Base-by-base conservation (phyloP, 2,888 invertebrate genomes). In the Daptonema setosum region DNA sequence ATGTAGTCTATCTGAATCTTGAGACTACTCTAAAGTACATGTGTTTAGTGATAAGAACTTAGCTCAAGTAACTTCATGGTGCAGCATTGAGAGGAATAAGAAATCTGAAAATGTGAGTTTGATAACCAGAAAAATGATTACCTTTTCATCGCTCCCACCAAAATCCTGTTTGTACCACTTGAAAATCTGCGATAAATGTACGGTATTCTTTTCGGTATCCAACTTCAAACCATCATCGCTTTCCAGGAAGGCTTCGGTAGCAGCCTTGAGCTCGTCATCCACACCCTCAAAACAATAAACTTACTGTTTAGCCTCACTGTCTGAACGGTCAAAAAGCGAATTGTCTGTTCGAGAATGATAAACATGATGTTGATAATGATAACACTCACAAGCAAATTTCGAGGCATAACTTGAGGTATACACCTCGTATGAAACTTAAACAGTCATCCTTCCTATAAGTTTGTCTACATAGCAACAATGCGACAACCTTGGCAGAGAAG, bases 81-180 rank as follows among this genome's bases (percentile, higher is more conserved):
- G n/a, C n/a, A n/a, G n/a, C n/a, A n/a, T 17, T 25, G 26, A 28
- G 25, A 5, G 8, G 28, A 8, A 2, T 25, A 17, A 11, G 2
- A 17, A 17, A 17, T 51, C 11, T 5, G 2, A 3, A 24, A 2
- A 25, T 11, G 5, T 25, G 5, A 5, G 3, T 17, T 3, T 5
- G 8, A 51, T 17, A 8, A 2, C 5, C 14, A 11, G n/a, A 25
- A 8, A 3, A 17, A 26, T 5, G 51, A 2, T 3, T 51, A 67
- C 66, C 54, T 66, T 62, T 43, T 64, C 64, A 8, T 59, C 56
- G 1, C 60, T 61, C 5, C 60, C 61, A 24, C 70, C 75, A 65
- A 76, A 76, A 63, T 76, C 76, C 26, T 66, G 68, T 25, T 66
- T 64, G 64, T 74, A 76, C 74, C 75, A 75, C 58, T 72, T 73